A percentile compares a stretch with the other conserved stretches of the same genome.
phyloP scores from a whole-genome alignment of 2,888 invertebrate genomes.

The Allygus modestus region DNA sequence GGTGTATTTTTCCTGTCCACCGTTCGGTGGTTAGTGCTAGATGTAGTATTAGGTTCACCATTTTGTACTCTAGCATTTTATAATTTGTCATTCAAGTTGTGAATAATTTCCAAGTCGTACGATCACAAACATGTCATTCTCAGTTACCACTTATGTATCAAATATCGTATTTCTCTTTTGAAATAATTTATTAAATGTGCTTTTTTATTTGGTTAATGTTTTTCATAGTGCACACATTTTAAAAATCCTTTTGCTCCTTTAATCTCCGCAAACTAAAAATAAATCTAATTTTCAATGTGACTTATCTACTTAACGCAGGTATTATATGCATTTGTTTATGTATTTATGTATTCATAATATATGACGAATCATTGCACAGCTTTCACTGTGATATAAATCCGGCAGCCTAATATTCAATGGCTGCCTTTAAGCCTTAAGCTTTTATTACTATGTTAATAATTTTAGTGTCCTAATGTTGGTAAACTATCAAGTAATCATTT shows the following conservation, averaged over 20 bases:
- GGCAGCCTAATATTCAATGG: background rate
- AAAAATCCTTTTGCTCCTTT: background rate
- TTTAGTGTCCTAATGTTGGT: background rate
- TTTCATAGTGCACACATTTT: background rate
- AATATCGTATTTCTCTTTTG: background rate
- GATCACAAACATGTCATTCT: constrained; percentile 11
- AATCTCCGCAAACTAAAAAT: background rate
- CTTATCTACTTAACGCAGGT: constrained; percentile 25
- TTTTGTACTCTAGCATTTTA: constrained; percentile 47
- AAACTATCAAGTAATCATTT: no score
- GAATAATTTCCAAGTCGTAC: background rate
- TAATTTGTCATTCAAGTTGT: constrained; percentile 41
- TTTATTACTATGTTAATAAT: background rate
- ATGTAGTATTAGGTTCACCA: constrained; percentile 45
- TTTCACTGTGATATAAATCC: constrained; percentile 23
- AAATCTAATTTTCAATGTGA: background rate
- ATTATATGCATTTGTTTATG: background rate
- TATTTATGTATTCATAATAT: background rate
- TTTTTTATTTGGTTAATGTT: background rate
- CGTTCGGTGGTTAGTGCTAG: constrained; percentile 37
- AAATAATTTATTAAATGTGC: background rate
- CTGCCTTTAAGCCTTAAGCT: constrained; percentile 11
- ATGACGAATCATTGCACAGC: background rate
- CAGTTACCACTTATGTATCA: constrained; percentile 32
- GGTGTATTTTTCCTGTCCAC: constrained; percentile 43